Evolutionary conservation across 1,140 invertebrate genomes (phyloP).

Genomic region (Pteromalus puparum): DNA sequence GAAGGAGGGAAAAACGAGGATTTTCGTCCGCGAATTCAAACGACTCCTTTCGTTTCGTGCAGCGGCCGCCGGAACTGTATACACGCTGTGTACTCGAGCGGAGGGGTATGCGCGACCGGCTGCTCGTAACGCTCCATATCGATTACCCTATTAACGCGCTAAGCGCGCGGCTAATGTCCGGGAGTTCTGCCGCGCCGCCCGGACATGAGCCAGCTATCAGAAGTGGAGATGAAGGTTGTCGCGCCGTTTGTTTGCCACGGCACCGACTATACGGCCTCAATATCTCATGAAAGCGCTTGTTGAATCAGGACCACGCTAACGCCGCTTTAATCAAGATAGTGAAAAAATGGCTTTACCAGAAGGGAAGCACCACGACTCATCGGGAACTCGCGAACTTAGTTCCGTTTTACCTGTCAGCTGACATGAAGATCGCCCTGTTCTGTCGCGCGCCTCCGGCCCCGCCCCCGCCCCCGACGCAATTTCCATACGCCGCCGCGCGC

Average conservation of each 20-base stretch:
- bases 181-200: neutral
- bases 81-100: no score
- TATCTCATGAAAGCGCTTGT: no score
- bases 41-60: slow-evolving; percentile 19
- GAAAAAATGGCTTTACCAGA: slow-evolving; percentile 31
- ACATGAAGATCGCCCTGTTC: no score
- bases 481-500: slow-evolving; percentile 33
- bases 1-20: slow-evolving; percentile 36
- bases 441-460: no score
- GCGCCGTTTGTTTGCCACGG: neutral
- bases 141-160: slow-evolving; percentile 56
- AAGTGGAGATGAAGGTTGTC: neutral
- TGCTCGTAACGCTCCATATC: slow-evolving; percentile 51
- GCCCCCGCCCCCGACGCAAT: neutral
- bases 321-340: slow-evolving; percentile 41
- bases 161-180: slow-evolving; percentile 34
- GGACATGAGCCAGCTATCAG: neutral
- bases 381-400: neutral
- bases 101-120: neutral
- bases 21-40: slow-evolving; percentile 31
- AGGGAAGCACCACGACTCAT: no score
- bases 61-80: no score
- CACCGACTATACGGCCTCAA: no score
- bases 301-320: no score
- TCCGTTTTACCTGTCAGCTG: neutral